Evolutionary conservation across 2,888 invertebrate genomes (phyloP).

Genomic region (Pollenia amentaria): DNA sequence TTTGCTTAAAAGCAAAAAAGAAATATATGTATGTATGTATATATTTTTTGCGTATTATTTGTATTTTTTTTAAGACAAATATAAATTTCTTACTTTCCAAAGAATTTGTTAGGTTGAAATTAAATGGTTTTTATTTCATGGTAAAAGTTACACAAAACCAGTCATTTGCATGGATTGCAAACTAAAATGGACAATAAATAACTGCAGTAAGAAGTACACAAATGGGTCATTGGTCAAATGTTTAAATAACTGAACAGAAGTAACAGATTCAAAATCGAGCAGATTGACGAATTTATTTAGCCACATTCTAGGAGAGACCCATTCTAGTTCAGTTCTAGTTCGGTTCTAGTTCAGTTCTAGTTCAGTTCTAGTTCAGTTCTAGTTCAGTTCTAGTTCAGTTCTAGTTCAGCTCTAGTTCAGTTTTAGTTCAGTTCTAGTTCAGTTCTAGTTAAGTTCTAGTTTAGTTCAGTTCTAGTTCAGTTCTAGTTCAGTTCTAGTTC

Average conservation of each 20-base stretch:
- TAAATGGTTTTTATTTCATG: constrained; percentile 55
- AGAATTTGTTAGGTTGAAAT: constrained; percentile 39
- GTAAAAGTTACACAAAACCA: constrained; percentile 24
- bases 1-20: not conserved
- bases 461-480: constrained; percentile 3
- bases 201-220: too few species aligned
- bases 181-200: too few species aligned
- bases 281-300: too few species aligned
- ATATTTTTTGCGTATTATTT: not conserved
- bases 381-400: constrained; percentile 3
- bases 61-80: constrained; percentile 24
- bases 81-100: constrained; percentile 38
- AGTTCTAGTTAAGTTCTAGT: not conserved
- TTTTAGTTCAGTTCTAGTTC: not conserved
- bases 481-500: not conserved
- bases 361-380: not conserved
- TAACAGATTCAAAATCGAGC: too few species aligned
- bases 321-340: not conserved
- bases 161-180: constrained; percentile 22
- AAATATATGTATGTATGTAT: not conserved
- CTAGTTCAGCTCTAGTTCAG: constrained; percentile 6
- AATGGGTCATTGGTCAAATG: too few species aligned
- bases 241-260: too few species aligned
- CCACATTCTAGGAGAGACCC: too few species aligned
- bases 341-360: not conserved